phyloP scores from a whole-genome alignment of 2,113 vertebrate species.

The Odontophorus gujanensis region DNA sequence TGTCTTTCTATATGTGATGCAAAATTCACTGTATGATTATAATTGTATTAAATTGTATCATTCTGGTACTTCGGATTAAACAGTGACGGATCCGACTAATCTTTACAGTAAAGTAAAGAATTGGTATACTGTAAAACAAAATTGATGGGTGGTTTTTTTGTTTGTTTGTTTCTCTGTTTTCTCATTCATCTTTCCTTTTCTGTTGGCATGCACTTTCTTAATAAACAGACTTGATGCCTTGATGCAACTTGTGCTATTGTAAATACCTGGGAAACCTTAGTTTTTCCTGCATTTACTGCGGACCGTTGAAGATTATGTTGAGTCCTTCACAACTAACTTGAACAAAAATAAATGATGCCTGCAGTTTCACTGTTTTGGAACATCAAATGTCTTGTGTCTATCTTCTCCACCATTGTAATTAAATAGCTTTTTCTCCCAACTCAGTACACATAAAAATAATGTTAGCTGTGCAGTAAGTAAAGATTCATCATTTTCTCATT shows the following conservation, averaged over 20 bases:
- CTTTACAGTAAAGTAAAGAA: not conserved
- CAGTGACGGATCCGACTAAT: not conserved
- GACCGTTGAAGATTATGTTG: not conserved
- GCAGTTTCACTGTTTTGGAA: not conserved
- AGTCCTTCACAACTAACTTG: not conserved
- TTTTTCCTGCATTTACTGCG: not conserved
- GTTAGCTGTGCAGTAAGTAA: not conserved
- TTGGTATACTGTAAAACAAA: not conserved
- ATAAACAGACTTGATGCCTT: not conserved
- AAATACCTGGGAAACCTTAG: not conserved
- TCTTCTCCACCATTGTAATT: not conserved
- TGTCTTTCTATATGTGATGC: not conserved
- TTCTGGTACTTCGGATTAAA: constrained; percentile 4
- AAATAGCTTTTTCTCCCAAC: not conserved
- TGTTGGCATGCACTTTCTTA: not conserved
- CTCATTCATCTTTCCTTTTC: not conserved
- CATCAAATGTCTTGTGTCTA: not conserved
- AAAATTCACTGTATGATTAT: not conserved
- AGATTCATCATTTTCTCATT: not conserved
- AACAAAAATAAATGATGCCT: not conserved
- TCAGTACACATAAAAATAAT: not conserved
- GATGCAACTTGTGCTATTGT: not conserved
- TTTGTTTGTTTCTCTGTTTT: not conserved
- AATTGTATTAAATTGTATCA: not conserved
- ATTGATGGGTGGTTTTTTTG: not conserved